Evolutionary conservation across 2,797 vertebrate species (phyloP).

Genomic region (Melanogrammus aeglefinus): DNA sequence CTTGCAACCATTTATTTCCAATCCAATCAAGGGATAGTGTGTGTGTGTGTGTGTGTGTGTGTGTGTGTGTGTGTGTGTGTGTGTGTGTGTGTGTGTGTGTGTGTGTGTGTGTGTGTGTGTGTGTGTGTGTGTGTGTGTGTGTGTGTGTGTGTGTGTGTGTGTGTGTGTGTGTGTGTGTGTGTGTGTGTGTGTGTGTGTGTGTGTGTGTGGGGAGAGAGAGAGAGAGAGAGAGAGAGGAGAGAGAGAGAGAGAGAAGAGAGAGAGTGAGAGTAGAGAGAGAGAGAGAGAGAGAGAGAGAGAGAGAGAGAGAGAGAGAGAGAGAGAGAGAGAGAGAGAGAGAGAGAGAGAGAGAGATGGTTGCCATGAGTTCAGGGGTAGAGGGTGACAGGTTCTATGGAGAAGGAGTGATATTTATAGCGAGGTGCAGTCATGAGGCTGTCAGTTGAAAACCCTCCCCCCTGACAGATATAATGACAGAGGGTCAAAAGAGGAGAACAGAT

Average conservation of each 20-base stretch:
- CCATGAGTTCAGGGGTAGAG: slow-evolving; percentile 25
- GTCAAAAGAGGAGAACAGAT: not conserved
- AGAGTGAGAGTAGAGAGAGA: not conserved
- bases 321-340: not conserved
- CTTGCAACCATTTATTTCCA: slow-evolving; percentile 18
- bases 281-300: not conserved
- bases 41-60: not conserved
- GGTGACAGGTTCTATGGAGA: slow-evolving; percentile 4
- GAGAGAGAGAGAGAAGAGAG: not conserved
- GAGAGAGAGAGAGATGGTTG: not conserved
- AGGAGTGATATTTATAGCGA: slow-evolving; percentile 73
- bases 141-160: too few relatives aligned
- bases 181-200: not conserved
- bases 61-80: too few relatives aligned
- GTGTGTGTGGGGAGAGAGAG: not conserved
- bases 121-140: too few relatives aligned
- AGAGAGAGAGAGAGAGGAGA: too few relatives aligned
- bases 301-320: not conserved
- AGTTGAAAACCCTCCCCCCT: slow-evolving; percentile 21
- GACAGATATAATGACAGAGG: slow-evolving; percentile 41
- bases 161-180: too few relatives aligned
- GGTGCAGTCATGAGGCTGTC: slow-evolving; percentile 61
- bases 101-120: too few relatives aligned
- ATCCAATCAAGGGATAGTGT: not conserved
- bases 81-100: too few relatives aligned